These are phyloP conservation scores for Neodiprion lecontei DNA, from an alignment of 1,140 invertebrate species.

Conservation along the genomic window DNA sequence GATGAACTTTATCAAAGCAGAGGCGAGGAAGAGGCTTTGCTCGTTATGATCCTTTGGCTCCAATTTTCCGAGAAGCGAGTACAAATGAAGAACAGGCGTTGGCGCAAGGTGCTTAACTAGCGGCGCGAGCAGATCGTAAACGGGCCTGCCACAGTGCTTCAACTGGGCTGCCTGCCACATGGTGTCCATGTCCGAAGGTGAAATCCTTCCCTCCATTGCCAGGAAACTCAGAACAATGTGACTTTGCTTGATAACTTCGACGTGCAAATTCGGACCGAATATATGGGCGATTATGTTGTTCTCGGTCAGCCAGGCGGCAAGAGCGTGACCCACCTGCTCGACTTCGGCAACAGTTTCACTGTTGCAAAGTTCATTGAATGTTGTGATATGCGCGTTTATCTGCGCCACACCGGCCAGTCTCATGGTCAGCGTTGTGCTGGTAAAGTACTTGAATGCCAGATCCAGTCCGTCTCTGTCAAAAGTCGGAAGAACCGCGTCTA, in stretches of 20 bases:
- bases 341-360: constrained; percentile 84
- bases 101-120: constrained; percentile 90
- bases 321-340: constrained; percentile 81
- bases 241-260: constrained; percentile 94
- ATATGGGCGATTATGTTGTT: constrained; percentile 94
- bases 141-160: constrained; percentile 92
- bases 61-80: constrained; percentile 81
- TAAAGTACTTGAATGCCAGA: constrained; percentile 94
- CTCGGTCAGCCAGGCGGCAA: constrained; percentile 87
- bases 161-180: constrained; percentile 94
- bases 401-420: constrained; percentile 90
- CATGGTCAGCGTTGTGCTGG: constrained; percentile 91
- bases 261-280: constrained; percentile 95
- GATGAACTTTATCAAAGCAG: constrained; percentile 86
- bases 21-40: constrained; percentile 89
- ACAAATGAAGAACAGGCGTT: constrained; percentile 86
- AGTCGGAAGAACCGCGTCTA: constrained; percentile 80
- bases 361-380: constrained; percentile 89
- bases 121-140: constrained; percentile 88
- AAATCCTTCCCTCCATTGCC: constrained; percentile 89
- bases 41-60: constrained; percentile 92
- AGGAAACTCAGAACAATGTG: constrained; percentile 92
- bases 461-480: constrained; percentile 91
- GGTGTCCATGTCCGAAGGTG: constrained; percentile 88
- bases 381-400: constrained; percentile 91